Conservation (phyloP, 2,888 invertebrate genomes). For the Caradrina kadenii region DNA sequence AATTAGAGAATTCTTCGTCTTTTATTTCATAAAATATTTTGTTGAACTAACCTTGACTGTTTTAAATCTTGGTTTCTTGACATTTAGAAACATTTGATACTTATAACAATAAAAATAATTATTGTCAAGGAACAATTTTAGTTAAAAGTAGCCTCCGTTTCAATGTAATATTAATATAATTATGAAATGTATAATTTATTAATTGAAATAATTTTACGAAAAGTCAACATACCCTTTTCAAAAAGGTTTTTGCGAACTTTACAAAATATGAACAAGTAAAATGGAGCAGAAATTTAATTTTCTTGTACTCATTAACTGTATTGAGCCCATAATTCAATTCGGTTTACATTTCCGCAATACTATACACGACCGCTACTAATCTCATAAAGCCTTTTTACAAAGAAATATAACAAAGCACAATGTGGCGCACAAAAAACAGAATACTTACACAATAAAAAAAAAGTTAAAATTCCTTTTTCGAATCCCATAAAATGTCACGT, state of each 20-base stretch:
- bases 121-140: conserved; percentile 34
- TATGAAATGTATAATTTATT: not conserved
- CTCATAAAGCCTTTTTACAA: conserved; percentile 44
- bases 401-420: conserved; percentile 57
- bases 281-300: conserved; percentile 6
- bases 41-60: conserved; percentile 52
- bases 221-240: not conserved
- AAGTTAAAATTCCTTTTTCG: conserved; percentile 47
- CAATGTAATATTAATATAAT: conserved; percentile 12
- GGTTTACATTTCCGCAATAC: conserved; percentile 42
- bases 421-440: conserved; percentile 19
- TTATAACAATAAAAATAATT: conserved; percentile 34
- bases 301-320: not conserved
- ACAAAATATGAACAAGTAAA: conserved; percentile 2
- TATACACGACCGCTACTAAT: conserved; percentile 35
- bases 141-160: conserved; percentile 2
- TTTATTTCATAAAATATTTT: conserved; percentile 38
- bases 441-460: conserved; percentile 57
- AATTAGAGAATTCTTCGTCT: conserved; percentile 57
- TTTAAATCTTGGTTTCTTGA: conserved; percentile 26
- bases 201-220: not conserved
- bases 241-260: not conserved
- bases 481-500: conserved; percentile 59
- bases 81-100: conserved; percentile 41
- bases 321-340: conserved; percentile 5